Evolutionary conservation across 2,888 invertebrate genomes (phyloP), one percentile per base, ranked within the genome.

Genomic region (Synanthedon myopaeformis): DNA sequence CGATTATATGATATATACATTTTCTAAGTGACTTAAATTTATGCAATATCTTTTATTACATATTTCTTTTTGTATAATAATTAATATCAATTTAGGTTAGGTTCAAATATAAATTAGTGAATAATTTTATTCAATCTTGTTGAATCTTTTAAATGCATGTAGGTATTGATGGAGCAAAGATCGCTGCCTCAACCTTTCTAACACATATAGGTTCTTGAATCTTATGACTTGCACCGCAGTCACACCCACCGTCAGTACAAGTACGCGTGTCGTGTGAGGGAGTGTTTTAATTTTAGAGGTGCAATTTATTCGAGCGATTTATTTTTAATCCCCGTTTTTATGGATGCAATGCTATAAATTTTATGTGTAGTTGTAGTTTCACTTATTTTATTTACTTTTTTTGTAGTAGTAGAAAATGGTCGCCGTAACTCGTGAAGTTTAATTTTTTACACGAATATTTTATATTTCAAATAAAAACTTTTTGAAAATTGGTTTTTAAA

Each of bases 281-380:
- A 79, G 82, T 77, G 81, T 84, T 87, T 85, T 85, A 86, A 85
- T 86, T 87, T 87, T 83, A 84, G 83, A 84, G 84, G 83, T 85
- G 82, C 85, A 85, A 85, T 87, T 86, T 86, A 86, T 84, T 86
- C 86, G 82, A 85, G 85, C 86, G 84, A 87, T 87, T 87, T 85
- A 86, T 85, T 87, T 86, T 87, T 87, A 86, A 87, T 87, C 84
- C 86, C 76, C 83, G 82, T 85, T 86, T 85, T 87, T 87, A 86
- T 84, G 79, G 79, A 74, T 72, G 74, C 79, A 76, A 72, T 78
- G 82, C 81, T 75, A 84, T 85, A 86, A 86, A 83, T 83, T 82
- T 78, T 69, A 78, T 79, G 78, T 79, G 77, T 79, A 82, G 81
- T 76, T 78, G 77, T 77, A 76, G 71, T 74, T 81, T 74, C 80